These are phyloP conservation scores for Trachemys scripta DNA, from an alignment of 2,113 vertebrate genomes.

Conservation along the genomic window DNA sequence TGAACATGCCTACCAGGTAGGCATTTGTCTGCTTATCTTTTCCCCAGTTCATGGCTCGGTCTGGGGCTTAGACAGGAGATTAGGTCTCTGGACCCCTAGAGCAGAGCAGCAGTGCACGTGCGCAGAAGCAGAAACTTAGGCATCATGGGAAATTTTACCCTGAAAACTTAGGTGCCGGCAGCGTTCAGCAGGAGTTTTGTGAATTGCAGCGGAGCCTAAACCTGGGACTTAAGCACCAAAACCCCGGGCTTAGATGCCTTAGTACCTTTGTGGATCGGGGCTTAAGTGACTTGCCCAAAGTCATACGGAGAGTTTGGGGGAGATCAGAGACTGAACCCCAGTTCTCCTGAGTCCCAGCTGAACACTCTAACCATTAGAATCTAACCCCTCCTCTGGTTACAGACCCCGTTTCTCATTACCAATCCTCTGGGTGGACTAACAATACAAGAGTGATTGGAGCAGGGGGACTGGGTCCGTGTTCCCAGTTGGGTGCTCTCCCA, in stretches of 20 bases:
- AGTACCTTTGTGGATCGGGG: background rate
- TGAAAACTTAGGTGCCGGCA: background rate
- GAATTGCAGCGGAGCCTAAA: background rate
- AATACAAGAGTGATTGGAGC: background rate
- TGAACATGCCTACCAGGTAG: background rate
- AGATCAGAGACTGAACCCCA: background rate
- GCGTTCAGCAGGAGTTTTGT: background rate
- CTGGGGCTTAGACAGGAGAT: background rate
- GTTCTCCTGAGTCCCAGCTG: background rate
- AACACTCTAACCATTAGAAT: rapidly evolving
- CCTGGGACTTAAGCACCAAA: too few species aligned
- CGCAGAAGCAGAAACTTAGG: background rate
- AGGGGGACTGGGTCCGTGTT: background rate
- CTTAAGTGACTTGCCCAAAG: background rate
- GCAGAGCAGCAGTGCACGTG: background rate
- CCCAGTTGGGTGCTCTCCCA: background rate
- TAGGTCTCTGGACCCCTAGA: background rate
- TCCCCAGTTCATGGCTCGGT: background rate
- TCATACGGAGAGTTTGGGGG: rapidly evolving
- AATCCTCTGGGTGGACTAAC: background rate
- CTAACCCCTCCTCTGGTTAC: background rate
- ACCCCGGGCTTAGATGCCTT: background rate
- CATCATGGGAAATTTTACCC: background rate
- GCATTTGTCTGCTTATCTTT: background rate
- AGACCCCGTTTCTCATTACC: rapidly evolving